These are phyloP conservation scores for Oreohelix idahoensis DNA, from an alignment of 1,140 invertebrate genomes.

Conservation along the genomic window DNA sequence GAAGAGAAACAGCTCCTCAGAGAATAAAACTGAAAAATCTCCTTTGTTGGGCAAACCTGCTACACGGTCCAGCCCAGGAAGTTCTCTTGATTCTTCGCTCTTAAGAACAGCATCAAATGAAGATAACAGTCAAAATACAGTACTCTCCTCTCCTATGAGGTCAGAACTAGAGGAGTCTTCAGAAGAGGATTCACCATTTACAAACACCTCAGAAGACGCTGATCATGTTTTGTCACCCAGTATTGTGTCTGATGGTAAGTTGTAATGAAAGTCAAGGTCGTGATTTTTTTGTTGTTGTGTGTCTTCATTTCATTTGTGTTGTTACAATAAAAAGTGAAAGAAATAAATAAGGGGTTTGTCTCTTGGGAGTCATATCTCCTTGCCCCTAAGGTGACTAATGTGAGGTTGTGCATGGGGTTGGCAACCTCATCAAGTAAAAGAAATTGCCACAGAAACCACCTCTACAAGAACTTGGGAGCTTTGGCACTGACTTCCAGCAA, in stretches of 20 bases:
- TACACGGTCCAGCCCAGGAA: background rate
- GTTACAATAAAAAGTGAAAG: background rate
- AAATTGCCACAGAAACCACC: no score
- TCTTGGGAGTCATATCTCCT: no score
- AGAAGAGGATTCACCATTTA: constrained; percentile 27
- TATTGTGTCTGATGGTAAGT: constrained; percentile 32
- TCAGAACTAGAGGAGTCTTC: constrained; percentile 24
- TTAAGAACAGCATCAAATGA: background rate
- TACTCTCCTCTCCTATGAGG: background rate
- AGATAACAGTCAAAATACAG: background rate
- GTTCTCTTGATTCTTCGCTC: background rate
- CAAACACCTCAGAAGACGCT: constrained; percentile 17
- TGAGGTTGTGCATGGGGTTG: no score
- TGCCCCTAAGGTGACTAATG: no score
- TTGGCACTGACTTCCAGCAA: no score
- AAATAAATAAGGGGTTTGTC: background rate
- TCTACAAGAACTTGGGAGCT: no score
- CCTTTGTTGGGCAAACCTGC: constrained; percentile 2
- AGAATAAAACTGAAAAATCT: constrained; percentile 17
- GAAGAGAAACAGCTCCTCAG: background rate
- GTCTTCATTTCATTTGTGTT: no score
- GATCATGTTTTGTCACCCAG: constrained; percentile 25
- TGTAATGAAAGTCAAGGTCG: no score
- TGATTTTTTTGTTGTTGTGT: no score
- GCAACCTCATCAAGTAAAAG: no score